Conservation (phyloP, 2,888 invertebrate genomes). For the Linnaemya vulpina region DNA sequence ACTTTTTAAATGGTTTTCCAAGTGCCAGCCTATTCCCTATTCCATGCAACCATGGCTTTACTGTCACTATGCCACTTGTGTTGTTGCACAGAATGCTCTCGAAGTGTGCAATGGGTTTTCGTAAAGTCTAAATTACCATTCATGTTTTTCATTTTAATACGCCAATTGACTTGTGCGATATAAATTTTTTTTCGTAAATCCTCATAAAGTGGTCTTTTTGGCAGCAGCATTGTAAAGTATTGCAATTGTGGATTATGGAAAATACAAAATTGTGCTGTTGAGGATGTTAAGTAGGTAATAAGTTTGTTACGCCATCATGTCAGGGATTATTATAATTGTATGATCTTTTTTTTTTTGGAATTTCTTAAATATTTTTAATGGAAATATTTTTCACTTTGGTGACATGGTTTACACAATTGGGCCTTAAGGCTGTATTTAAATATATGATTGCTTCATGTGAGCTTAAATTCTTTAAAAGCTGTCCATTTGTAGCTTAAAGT, state of each 20-base stretch:
- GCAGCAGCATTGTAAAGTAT: constrained; percentile 19
- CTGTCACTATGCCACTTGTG: background rate
- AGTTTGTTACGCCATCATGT: background rate
- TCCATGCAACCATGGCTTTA: background rate
- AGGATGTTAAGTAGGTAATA: background rate
- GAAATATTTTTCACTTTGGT: too few species aligned
- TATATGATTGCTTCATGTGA: too few species aligned
- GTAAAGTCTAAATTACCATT: constrained; percentile 25
- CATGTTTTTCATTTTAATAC: constrained; percentile 33
- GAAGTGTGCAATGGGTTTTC: constrained; percentile 26
- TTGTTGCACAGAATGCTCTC: background rate
- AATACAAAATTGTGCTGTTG: background rate
- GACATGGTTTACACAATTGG: too few species aligned
- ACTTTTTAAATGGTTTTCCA: background rate
- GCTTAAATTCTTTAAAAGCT: too few species aligned
- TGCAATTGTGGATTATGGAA: background rate
- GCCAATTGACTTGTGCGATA: constrained; percentile 42
- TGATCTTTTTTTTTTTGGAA: too few species aligned
- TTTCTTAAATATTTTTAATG: too few species aligned
- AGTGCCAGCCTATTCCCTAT: background rate
- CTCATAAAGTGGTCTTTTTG: background rate
- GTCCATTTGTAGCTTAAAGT: too few species aligned
- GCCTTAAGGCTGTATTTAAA: too few species aligned
- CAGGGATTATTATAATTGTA: background rate
- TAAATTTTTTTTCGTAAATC: constrained; percentile 20